Conservation (phyloP, 35 echinoderm and acorn worm genomes). For the Heliocidaris tuberculata region DNA sequence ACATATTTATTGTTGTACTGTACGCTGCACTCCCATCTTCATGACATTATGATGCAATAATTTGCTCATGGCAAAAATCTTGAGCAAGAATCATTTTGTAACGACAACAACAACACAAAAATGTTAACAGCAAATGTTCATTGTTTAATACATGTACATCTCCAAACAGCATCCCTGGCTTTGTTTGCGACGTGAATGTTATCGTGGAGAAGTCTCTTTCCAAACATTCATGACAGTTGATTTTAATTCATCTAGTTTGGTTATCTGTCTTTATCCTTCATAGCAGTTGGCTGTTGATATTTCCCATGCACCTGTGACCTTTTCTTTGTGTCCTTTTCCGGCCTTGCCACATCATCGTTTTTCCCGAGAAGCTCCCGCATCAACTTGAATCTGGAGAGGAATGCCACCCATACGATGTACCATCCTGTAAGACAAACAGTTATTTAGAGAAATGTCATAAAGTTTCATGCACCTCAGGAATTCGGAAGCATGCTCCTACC, state of each 20-base stretch:
- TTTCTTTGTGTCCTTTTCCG: constrained; percentile 12
- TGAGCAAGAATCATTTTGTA: too few species aligned
- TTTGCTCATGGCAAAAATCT: too few species aligned
- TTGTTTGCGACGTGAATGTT: background rate
- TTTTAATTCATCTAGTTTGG: background rate
- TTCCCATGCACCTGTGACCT: background rate
- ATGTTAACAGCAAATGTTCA: background rate
- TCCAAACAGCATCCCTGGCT: background rate
- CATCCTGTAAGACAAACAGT: constrained; percentile 55
- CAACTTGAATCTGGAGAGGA: constrained; percentile 82
- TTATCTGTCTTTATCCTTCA: constrained; percentile 26
- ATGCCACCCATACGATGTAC: constrained; percentile 87
- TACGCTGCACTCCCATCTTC: background rate
- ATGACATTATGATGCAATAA: too few species aligned
- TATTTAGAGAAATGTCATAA: background rate
- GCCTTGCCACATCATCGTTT: constrained; percentile 37
- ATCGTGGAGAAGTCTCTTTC: background rate
- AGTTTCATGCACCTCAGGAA: background rate
- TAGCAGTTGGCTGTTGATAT: background rate
- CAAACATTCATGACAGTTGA: background rate
- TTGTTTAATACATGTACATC: background rate
- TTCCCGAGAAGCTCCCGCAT: constrained; percentile 74
- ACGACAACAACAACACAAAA: background rate
- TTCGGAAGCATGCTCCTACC: background rate
- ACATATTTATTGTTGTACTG: background rate